These are phyloP conservation scores for Schizotus pectinicornis DNA, from an alignment of 2,888 invertebrate genomes.

Conservation along the genomic window DNA sequence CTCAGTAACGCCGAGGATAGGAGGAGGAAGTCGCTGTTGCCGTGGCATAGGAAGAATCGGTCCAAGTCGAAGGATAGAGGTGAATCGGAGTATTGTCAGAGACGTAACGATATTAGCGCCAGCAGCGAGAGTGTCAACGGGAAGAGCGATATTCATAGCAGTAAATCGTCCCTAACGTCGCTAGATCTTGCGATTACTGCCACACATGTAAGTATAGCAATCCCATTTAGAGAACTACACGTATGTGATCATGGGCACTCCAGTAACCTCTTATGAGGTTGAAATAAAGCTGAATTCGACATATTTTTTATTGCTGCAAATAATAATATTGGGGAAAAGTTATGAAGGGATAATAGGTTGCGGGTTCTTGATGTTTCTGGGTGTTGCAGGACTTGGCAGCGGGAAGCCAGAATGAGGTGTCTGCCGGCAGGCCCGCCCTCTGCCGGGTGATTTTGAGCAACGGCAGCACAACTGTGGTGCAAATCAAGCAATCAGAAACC, in stretches of 20 bases:
- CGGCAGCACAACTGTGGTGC: slow-evolving; percentile 91
- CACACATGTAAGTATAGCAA: slow-evolving; percentile 49
- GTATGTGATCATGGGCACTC: too few relatives aligned
- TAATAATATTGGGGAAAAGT: too few relatives aligned
- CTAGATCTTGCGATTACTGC: slow-evolving; percentile 61
- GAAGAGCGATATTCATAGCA: slow-evolving; percentile 60
- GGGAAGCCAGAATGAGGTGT: slow-evolving; percentile 40
- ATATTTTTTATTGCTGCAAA: too few relatives aligned
- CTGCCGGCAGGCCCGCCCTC: slow-evolving; percentile 59
- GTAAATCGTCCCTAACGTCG: slow-evolving; percentile 66
- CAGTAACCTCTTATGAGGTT: too few relatives aligned
- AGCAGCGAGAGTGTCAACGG: too few relatives aligned
- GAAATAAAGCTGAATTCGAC: too few relatives aligned
- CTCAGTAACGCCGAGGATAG: slow-evolving; percentile 87
- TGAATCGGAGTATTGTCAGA: slow-evolving; percentile 59
- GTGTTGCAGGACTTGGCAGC: slow-evolving; percentile 41
- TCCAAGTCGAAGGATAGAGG: slow-evolving; percentile 69
- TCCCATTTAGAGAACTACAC: too few relatives aligned
- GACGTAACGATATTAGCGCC: background rate
- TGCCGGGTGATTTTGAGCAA: slow-evolving; percentile 90
- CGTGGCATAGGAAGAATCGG: slow-evolving; percentile 83
- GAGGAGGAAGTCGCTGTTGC: slow-evolving; percentile 85
- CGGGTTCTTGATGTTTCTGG: too few relatives aligned
- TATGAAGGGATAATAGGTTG: too few relatives aligned
- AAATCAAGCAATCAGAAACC: slow-evolving; percentile 76